These are phyloP conservation scores for Hesperia comma DNA, from an alignment of 2,888 invertebrate genomes.

Conservation along the genomic window DNA sequence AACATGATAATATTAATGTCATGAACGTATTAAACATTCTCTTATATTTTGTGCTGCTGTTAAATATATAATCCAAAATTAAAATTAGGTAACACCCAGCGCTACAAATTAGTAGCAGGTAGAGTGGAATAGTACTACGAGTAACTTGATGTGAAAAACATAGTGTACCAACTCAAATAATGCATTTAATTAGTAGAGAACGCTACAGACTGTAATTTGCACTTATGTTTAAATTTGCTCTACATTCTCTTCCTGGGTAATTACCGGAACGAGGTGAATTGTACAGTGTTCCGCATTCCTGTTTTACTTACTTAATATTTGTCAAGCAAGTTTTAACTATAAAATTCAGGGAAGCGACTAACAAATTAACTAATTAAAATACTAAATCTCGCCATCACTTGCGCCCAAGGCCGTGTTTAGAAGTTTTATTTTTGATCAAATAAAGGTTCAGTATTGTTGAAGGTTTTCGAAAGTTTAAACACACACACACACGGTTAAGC, in stretches of 20 bases:
- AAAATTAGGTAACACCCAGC: not conserved
- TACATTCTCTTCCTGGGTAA: conserved; percentile 24
- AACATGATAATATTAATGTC: no score
- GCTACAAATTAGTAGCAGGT: not conserved
- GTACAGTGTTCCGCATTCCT: conserved; percentile 17
- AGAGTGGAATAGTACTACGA: not conserved
- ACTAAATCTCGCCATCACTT: not conserved
- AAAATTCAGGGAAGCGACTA: not conserved
- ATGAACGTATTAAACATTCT: no score
- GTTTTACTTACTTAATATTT: conserved; percentile 27
- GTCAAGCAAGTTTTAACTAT: conserved; percentile 5
- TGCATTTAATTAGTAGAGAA: conserved; percentile 26
- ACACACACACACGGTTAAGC: no score
- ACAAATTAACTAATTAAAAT: not conserved
- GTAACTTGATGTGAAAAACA: not conserved
- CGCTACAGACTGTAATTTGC: conserved; percentile 19
- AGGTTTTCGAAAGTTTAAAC: no score
- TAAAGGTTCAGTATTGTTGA: no score
- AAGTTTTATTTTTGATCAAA: not conserved
- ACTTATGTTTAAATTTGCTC: conserved; percentile 29
- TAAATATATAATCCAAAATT: no score
- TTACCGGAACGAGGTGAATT: conserved; percentile 26
- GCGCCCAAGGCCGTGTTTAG: not conserved
- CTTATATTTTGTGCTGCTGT: no score
- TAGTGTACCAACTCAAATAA: conserved; percentile 15